phyloP scores from a whole-genome alignment of 2,797 vertebrate species.

The Smutsia temminckii region DNA sequence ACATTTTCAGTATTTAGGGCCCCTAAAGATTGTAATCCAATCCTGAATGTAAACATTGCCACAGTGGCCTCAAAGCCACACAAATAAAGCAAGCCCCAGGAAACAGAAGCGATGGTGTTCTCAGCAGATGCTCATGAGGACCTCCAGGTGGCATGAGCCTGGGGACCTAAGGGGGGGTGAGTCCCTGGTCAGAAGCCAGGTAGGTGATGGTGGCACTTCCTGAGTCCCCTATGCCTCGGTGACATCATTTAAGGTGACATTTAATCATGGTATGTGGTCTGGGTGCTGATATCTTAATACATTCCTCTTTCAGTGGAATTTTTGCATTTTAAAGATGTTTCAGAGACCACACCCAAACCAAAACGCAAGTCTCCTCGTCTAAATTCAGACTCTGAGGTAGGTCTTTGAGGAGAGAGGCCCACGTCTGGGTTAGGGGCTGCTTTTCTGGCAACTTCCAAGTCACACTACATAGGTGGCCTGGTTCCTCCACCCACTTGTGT shows the following conservation, averaged over 20 bases:
- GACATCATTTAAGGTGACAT: neutral
- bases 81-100: neutral
- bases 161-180: too few relatives aligned
- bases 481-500: neutral
- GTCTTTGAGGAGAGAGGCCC: neutral
- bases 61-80: neutral
- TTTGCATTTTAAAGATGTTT: conserved; percentile 50
- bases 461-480: neutral
- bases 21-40: neutral
- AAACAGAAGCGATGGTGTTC: neutral
- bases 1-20: neutral
- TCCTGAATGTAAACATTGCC: neutral
- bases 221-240: neutral
- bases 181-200: neutral
- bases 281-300: neutral
- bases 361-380: conserved; percentile 3
- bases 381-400: conserved; percentile 19
- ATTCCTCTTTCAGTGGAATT: neutral
- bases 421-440: neutral
- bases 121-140: neutral
- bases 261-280: neutral
- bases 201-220: neutral
- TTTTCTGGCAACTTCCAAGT: conserved; percentile 44
- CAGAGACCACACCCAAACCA: neutral
- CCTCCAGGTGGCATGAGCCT: neutral